Conservation (phyloP, 2,797 vertebrate genomes). For the Rhabdomys pumilio region DNA sequence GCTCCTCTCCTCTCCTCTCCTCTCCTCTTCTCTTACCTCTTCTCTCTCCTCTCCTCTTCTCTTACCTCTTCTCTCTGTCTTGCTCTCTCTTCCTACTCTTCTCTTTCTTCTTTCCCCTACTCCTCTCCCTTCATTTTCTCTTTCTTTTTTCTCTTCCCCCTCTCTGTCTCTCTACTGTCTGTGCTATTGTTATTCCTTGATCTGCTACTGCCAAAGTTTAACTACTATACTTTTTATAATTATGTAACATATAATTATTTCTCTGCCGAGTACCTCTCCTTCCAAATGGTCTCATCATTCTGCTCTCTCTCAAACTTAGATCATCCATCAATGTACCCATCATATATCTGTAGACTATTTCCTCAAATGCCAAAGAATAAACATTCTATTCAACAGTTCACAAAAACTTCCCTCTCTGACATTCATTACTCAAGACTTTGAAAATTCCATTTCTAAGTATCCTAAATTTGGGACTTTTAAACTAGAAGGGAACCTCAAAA, state of each 20-base stretch:
- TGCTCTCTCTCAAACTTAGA: background rate
- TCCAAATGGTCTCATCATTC: background rate
- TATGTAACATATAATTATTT: background rate
- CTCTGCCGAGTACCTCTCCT: too few species aligned
- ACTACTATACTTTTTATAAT: background rate
- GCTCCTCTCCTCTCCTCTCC: background rate
- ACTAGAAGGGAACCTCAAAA: background rate
- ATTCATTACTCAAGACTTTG: background rate
- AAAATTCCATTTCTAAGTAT: background rate
- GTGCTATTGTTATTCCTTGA: background rate
- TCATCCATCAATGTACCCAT: background rate
- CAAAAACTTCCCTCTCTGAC: background rate
- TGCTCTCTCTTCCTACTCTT: background rate
- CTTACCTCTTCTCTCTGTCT: background rate
- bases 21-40: background rate
- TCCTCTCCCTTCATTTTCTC: background rate
- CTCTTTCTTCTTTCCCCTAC: background rate
- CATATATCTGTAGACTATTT: background rate
- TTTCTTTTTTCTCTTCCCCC: background rate
- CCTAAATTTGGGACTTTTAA: constrained; percentile 48
- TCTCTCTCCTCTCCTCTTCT: background rate
- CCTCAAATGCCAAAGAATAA: background rate
- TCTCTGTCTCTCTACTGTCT: background rate
- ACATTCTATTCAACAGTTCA: background rate
- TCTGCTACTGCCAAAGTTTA: background rate